Base-by-base conservation (phyloP, 1,140 invertebrate genomes). In the Coelopa frigida region DNA sequence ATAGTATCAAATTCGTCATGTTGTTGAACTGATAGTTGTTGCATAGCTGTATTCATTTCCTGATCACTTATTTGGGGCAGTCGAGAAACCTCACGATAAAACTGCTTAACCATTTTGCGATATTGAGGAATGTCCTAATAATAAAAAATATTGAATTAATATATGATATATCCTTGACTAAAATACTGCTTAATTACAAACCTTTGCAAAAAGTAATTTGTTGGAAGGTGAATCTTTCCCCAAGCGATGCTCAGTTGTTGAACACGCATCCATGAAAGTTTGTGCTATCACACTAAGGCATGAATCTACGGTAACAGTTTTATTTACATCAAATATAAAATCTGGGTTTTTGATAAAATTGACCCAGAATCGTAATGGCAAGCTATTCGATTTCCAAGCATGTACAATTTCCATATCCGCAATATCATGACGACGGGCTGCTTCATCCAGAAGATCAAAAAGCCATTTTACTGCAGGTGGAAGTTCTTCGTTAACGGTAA, bases 261-360 rank as follows among this genome's bases (percentile, higher is more conserved):
- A 92, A 68, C 91, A 95, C 1, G 90, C 83, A 69, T 96, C 93
- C 87, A 96, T 95, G 68, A 97, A 89, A 3, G 92, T 94, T 74
- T 97, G 94, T 20, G 93, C 92, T 54, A 97, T 90, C 23, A 95
- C 92, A 51, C 89, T 92, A 23, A 97, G 72, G 63, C 90, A 94
- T 11, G 89, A 89, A 71, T 95, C 92, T 12, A 95, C 84, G 6
- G 88, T 91, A 11, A 82, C 78, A 3, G 90, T 92, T 73, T 95
- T 94, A 58, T 94, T 88, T 37, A 96, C 88, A 73, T 96, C 93
- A 70, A 97, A 94, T 68, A 96, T 90, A 68, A 94, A 94, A 72
- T 96, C 89, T 6, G 94, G 92, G 78, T 95, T 95, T 70, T 95
- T 96, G 44, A 96, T 93, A 54, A 96, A 89, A 73, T 95, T 95